Base-by-base conservation (phyloP, 2,888 invertebrate genomes). In the Epistrophella euchroma region DNA sequence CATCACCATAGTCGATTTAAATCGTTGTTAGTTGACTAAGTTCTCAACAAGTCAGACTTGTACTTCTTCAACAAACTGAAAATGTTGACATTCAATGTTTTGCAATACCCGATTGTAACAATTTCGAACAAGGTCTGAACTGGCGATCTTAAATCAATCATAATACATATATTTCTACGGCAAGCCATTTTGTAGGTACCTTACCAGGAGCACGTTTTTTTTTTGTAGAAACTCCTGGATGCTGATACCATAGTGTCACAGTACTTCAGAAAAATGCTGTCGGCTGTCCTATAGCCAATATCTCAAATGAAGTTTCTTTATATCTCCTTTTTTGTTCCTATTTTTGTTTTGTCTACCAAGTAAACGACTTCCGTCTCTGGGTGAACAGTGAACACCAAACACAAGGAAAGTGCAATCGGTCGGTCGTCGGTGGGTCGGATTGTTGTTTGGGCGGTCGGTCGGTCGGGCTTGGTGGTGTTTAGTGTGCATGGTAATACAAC, bases 301-400 rank as follows among this genome's bases (percentile, higher is more conserved):
- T 66, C 66, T 66, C 66, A 47, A 76, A 66, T 76, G 74, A 70
- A 74, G 52, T 74, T 78, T 83, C 55, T 37, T 47, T 68, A 45
- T 71, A 37, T 62, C 40, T 66, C n/a, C 19, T 55, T 71, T 47
- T 28, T 40, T 55, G 35, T 62, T 72, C 45, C 58, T 56, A 56
- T 52, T 72, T 76, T 73, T 43, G 50, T 68, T 35, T 68, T 74
- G 58, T 71, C 68, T 52, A 22, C 19, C 37, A 71, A 68, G 60
- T 60, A 82, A 82, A 78, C 74, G 77, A 86, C 86, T 86, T 86
- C 86, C 86, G 86, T 77, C 82, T 86, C 82, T 62, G 64, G 47
- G 45, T 50, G 70, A 70, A 50, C 45, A n/a, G n/a, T n/a, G n/a
- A n/a, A n/a, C n/a, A 68, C 52, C 47, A 52, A 47, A 43, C 50